Conservation (phyloP, 1,140 invertebrate genomes). For the Dermatophagoides farinae region DNA sequence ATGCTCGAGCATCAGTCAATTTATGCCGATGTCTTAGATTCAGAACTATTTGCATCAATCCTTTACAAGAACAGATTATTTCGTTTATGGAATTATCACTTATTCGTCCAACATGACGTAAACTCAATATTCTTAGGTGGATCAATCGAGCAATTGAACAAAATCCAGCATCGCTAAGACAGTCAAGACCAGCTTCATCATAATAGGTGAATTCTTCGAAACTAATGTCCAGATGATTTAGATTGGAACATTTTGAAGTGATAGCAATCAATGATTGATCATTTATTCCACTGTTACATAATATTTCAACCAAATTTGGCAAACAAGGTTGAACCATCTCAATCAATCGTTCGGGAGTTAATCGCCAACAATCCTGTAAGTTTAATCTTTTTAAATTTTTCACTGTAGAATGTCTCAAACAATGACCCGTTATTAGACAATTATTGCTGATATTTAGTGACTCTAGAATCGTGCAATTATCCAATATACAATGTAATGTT, state of each 20-base stretch:
- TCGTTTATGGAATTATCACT: neutral
- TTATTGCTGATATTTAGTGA: constrained; percentile 6
- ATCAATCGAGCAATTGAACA: neutral
- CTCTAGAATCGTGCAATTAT: neutral
- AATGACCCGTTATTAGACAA: constrained; percentile 1
- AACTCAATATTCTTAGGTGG: neutral
- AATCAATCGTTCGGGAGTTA: neutral
- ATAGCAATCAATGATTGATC: neutral
- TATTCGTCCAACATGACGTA: constrained; percentile 5
- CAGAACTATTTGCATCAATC: neutral
- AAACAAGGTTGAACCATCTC: neutral
- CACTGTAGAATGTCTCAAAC: neutral
- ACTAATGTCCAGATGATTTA: constrained; percentile 7
- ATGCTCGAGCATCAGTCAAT: constrained; percentile 2
- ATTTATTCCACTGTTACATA: constrained; percentile 7
- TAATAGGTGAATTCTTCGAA: constrained; percentile 8
- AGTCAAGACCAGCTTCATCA: neutral
- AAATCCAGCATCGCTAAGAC: neutral
- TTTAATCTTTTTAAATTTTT: constrained; percentile 1
- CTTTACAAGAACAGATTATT: neutral
- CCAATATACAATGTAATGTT: neutral
- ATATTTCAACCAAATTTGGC: neutral
- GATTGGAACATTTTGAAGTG: neutral
- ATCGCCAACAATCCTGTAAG: constrained; percentile 7
- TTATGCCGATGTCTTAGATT: constrained; percentile 7